Conservation (phyloP, 1,140 invertebrate genomes). For the Varroa destructor region DNA sequence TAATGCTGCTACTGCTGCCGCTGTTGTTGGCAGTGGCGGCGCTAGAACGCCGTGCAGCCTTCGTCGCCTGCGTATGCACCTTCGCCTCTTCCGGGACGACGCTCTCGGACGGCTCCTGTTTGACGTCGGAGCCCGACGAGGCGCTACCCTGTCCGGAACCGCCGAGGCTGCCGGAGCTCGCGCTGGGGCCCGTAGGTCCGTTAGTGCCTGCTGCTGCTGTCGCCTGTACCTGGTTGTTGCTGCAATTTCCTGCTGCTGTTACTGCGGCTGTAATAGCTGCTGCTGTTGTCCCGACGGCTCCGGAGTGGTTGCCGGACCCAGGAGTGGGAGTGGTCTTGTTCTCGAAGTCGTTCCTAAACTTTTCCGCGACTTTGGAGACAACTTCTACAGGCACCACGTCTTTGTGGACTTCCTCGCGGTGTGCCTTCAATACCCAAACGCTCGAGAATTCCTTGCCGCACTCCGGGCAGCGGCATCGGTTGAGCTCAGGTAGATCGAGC, state of each 20-base stretch:
- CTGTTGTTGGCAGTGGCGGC: constrained; percentile 30
- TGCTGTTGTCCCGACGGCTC: constrained; percentile 33
- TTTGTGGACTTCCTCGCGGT: constrained; percentile 86
- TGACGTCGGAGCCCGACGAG: constrained; percentile 7
- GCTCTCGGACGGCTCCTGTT: constrained; percentile 16
- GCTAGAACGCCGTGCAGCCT: too few species aligned
- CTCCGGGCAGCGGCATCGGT: constrained; percentile 64
- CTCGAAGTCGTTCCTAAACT: constrained; percentile 70
- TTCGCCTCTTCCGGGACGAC: too few species aligned
- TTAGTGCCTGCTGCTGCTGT: constrained; percentile 42
- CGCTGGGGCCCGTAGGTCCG: constrained; percentile 40
- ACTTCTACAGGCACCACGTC: constrained; percentile 73
- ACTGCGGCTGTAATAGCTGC: constrained; percentile 36
- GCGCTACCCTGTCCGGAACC: constrained; percentile 7
- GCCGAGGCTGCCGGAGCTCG: constrained; percentile 31
- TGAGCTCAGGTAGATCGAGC: constrained; percentile 49
- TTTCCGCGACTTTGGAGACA: constrained; percentile 77
- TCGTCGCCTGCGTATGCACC: too few species aligned
- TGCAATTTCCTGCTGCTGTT: constrained; percentile 43
- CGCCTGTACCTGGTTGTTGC: constrained; percentile 48
- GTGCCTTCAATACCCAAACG: constrained; percentile 85
- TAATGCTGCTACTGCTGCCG: constrained; percentile 35
- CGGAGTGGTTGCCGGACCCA: constrained; percentile 42
- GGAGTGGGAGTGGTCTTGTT: constrained; percentile 49
- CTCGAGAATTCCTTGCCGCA: constrained; percentile 87